Conservation (phyloP, 53 echinoderm and acorn worm genomes). For the Apostichopus leukothele region DNA sequence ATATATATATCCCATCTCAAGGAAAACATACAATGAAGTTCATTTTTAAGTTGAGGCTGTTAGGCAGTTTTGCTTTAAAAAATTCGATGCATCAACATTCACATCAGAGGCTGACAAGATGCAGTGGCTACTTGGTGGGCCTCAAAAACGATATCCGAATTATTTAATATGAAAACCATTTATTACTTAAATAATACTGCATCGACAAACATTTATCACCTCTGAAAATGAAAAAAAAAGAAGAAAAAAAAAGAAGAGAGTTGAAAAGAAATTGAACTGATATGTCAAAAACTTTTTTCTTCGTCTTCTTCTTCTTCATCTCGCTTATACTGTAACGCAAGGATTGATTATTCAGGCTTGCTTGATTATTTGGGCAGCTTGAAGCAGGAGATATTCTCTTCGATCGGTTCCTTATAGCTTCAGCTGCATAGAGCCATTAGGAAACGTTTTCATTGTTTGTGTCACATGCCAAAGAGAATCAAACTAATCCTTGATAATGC, state of each 20-base stretch:
- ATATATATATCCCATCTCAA: too few species aligned
- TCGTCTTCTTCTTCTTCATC: not conserved
- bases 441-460: conserved; percentile 31
- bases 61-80: too few species aligned
- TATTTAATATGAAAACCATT: not conserved
- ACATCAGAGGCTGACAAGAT: too few species aligned
- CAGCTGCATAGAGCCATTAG: conserved; percentile 44
- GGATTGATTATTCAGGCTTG: conserved; percentile 31
- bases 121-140: too few species aligned
- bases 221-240: not conserved
- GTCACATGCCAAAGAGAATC: conserved; percentile 40
- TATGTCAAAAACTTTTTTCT: conserved; percentile 21
- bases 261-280: not conserved
- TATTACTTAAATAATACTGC: conserved; percentile 3
- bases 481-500: conserved; percentile 11
- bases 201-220: conserved; percentile 25
- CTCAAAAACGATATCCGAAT: too few species aligned
- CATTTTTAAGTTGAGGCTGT: too few species aligned
- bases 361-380: conserved; percentile 44
- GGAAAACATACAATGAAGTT: too few species aligned
- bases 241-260: too few species aligned
- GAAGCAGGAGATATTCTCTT: conserved; percentile 18
- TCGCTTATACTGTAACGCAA: not conserved
- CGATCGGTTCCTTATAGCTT: conserved; percentile 33
- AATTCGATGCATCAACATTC: too few species aligned